These are phyloP conservation scores for Agriopis leucophaearia DNA, from an alignment of 2,888 invertebrate genomes.

Conservation along the genomic window DNA sequence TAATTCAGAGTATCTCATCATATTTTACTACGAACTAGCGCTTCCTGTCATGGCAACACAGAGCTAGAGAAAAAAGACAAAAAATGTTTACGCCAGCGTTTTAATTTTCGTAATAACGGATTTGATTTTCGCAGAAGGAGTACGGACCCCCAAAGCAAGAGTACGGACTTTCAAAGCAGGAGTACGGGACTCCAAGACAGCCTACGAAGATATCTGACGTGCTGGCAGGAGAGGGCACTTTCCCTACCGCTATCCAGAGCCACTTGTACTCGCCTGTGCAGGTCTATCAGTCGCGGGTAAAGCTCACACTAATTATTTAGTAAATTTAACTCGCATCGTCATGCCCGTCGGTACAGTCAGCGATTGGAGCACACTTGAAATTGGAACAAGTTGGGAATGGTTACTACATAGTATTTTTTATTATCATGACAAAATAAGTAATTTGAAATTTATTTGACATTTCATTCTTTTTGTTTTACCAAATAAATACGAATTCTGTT, in stretches of 20 bases:
- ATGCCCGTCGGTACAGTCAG: too few relatives aligned
- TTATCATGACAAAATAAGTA: too few relatives aligned
- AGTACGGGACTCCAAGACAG: slow-evolving; percentile 38
- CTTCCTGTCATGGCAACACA: too few relatives aligned
- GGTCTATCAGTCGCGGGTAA: slow-evolving; percentile 71
- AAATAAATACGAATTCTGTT: not conserved
- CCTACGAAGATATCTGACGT: slow-evolving; percentile 75
- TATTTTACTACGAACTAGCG: too few relatives aligned
- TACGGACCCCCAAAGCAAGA: slow-evolving; percentile 1
- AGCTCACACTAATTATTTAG: slow-evolving; percentile 28
- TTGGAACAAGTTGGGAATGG: too few relatives aligned
- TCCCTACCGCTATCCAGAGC: slow-evolving; percentile 69
- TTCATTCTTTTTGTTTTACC: not conserved
- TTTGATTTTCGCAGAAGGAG: slow-evolving; percentile 38
- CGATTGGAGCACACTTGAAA: too few relatives aligned
- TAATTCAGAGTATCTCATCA: too few relatives aligned
- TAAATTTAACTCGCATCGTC: too few relatives aligned
- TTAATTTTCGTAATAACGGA: not conserved
- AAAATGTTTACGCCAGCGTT: not conserved
- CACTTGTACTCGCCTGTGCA: slow-evolving; percentile 74
- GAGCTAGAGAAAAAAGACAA: not conserved
- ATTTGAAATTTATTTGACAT: too few relatives aligned
- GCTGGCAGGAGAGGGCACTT: slow-evolving; percentile 68
- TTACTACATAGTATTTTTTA: too few relatives aligned
- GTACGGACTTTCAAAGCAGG: not conserved